phyloP scores from a whole-genome alignment of 53 echinoderm and acorn worm genomes.

The Astropecten irregularis region DNA sequence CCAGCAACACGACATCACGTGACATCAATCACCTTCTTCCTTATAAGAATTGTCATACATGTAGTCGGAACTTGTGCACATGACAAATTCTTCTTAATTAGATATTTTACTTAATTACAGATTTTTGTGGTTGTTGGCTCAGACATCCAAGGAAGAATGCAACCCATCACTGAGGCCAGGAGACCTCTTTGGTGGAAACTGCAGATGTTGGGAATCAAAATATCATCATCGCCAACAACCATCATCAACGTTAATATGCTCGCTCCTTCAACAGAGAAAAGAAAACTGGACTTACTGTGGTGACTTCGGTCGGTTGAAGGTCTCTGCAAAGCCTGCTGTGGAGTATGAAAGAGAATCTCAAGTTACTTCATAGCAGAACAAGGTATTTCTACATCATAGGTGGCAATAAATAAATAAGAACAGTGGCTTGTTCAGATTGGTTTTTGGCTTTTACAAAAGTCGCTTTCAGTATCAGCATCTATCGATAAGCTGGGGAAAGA shows the following conservation, averaged over 20 bases:
- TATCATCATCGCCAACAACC: conserved; percentile 50
- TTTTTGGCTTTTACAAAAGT: conserved; percentile 40
- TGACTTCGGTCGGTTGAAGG: not conserved
- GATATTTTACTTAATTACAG: too few species aligned
- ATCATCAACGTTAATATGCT: not conserved
- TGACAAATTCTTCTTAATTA: too few species aligned
- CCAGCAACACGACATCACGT: too few species aligned
- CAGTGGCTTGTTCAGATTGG: conserved; percentile 48
- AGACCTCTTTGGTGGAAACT: conserved; percentile 65
- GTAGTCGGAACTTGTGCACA: too few species aligned
- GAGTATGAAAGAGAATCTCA: not conserved
- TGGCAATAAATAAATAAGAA: not conserved
- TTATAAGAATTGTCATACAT: too few species aligned
- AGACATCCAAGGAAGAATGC: conserved; percentile 69
- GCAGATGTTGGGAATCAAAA: conserved; percentile 52
- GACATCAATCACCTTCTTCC: too few species aligned
- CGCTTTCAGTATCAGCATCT: conserved; percentile 50
- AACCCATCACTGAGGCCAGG: conserved; percentile 45
- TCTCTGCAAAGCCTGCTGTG: not conserved
- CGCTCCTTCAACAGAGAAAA: not conserved
- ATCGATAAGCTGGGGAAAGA: conserved; percentile 64
- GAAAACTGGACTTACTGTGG: not conserved
- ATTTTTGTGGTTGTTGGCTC: conserved; percentile 33
- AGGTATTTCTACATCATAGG: not conserved
- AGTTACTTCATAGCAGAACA: not conserved